A percentile compares a stretch with the other conserved stretches of the same genome.
Evolutionary conservation across 53 echinoderm and acorn worm genomes (phyloP).

Genomic region (Holothuria scabra): DNA sequence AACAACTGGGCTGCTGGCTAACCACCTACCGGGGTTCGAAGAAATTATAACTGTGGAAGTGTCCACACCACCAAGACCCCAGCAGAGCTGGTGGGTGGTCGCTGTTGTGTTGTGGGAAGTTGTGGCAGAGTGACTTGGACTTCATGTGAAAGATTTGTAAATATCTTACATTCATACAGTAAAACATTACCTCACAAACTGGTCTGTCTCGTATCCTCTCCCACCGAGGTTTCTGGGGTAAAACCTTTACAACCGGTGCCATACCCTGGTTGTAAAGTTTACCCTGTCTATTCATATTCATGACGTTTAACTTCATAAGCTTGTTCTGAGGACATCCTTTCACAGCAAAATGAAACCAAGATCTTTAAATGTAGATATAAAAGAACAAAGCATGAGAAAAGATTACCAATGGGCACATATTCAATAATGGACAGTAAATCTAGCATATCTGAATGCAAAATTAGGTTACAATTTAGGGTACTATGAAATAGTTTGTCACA

Average conservation of each 20-base stretch:
- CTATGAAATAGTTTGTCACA: no score
- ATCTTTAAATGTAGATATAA: conserved; percentile 47
- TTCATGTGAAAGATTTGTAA: no score
- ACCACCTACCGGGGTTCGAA: no score
- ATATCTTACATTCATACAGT: no score
- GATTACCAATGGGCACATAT: neutral
- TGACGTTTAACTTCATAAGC: conserved; percentile 91
- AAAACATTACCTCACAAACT: conserved; percentile 89
- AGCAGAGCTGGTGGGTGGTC: no score
- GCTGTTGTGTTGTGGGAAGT: no score
- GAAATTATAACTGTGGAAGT: no score
- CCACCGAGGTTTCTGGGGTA: conserved; percentile 96
- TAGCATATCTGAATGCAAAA: neutral
- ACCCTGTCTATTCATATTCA: conserved; percentile 99
- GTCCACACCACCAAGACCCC: no score
- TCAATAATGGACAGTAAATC: neutral
- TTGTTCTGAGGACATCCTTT: conserved; percentile 96
- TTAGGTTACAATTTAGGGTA: no score
- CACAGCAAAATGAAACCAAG: conserved; percentile 99
- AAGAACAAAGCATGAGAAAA: neutral
- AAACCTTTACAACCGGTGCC: conserved; percentile 90
- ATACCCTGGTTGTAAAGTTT: conserved; percentile 97
- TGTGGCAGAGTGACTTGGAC: no score
- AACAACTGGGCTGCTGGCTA: no score
- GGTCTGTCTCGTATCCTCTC: conserved; percentile 90